Evolutionary conservation across 2,113 vertebrate genomes (phyloP), one percentile per base, ranked within the genome.

Genomic region (Solea senegalensis): DNA sequence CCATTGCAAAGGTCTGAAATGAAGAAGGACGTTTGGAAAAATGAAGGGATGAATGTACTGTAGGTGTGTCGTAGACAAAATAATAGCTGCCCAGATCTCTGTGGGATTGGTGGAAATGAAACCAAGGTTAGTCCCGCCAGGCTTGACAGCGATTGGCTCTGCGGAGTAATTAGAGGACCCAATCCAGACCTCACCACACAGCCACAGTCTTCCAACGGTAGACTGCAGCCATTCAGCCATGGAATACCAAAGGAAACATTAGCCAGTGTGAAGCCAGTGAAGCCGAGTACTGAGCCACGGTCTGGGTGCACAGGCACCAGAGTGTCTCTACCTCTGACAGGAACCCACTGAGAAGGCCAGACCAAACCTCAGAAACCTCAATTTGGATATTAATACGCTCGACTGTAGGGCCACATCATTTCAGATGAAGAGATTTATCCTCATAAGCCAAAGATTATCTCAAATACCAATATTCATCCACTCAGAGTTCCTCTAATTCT

Each of bases 221-320:
- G 76, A 82, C 81, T 84, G 73, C 82, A 84, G 60, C 81, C 85
- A 85, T 79, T 83, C 81, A 87, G 72, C 75, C 78, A 67, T 81
- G 80, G 81, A 82, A 83, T 79, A 83, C 80, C 50, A 43, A 77
- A 79, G 72, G 70, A 86, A 75, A 85, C 78, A 72, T 85, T 71
- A 79, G 85, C 69, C 86, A 83, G 85, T 52, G 72, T 78, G 75
- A 83, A 87, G 74, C 80, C 61, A 58, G 56, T 8, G 3, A 75
- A 78, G 61, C 83, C 79, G 76, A 81, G 73, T 41, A 54, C 72
- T 62, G 76, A 87, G 75, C 83, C 86, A 84, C 41, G 77, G 86
- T 90, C 84, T 86, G 87, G 86, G 72, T 80, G 55, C 84, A 88
- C 79, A 88, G 88, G 89, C 88, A 90, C 91, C 91, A 90, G 88